Evolutionary conservation across 2,888 invertebrate species (phyloP).

Genomic region (Eupithecia vulgata): DNA sequence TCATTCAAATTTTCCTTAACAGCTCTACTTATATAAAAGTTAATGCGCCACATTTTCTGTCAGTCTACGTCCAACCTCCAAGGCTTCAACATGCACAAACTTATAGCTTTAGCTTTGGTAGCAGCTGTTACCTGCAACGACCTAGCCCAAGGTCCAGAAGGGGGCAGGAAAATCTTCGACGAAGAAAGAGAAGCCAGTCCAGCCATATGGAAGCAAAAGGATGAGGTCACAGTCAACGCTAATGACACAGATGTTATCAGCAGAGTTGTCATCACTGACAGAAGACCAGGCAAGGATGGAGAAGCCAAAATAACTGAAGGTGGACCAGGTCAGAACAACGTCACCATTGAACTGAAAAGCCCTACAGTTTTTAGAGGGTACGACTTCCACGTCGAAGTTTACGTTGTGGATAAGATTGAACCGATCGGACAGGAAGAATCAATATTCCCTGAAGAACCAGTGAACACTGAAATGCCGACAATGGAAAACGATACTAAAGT

Average conservation of each 20-base stretch:
- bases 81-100: conserved; percentile 52
- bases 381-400: conserved; percentile 68
- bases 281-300: conserved; percentile 71
- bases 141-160: conserved; percentile 54
- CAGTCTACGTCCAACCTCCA: conserved; percentile 54
- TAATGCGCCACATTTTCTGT: conserved; percentile 38
- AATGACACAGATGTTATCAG: conserved; percentile 64
- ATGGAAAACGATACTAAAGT: neutral
- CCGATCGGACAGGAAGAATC: neutral
- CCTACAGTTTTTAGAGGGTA: conserved; percentile 72
- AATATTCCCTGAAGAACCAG: conserved; percentile 10
- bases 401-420: conserved; percentile 41
- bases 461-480: neutral
- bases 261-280: conserved; percentile 63
- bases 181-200: conserved; percentile 67
- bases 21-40: conserved; percentile 62
- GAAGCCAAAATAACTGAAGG: conserved; percentile 68
- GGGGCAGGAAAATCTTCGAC: conserved; percentile 64
- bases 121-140: conserved; percentile 59
- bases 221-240: conserved; percentile 63
- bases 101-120: conserved; percentile 53
- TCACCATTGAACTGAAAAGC: conserved; percentile 72
- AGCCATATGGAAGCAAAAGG: conserved; percentile 65
- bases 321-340: conserved; percentile 67
- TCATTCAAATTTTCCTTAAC: conserved; percentile 67